A percentile compares a stretch with the other conserved stretches of the same genome.
These are phyloP conservation scores for Nymphalis io DNA, from an alignment of 1,140 invertebrate genomes.

Conservation along the genomic window DNA sequence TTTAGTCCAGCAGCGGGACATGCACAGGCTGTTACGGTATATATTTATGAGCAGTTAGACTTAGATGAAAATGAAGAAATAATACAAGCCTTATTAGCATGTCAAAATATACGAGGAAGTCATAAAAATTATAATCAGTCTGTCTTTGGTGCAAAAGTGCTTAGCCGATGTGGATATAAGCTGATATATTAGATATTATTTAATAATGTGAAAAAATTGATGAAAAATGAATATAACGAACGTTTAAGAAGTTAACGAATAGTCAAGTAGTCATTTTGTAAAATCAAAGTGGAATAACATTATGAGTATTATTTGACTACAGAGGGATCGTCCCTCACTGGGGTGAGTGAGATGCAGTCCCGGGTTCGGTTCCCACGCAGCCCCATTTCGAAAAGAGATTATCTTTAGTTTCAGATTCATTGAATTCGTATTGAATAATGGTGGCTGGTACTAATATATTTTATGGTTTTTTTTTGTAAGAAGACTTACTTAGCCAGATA, in stretches of 20 bases:
- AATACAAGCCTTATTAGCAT: too few species aligned
- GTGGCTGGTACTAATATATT: conserved; percentile 4
- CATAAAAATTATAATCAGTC: too few species aligned
- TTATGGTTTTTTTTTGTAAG: background rate
- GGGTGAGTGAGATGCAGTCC: conserved; percentile 26
- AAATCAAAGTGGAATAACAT: background rate
- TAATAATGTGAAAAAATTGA: too few species aligned
- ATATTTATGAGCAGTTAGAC: too few species aligned
- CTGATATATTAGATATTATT: too few species aligned
- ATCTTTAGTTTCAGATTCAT: conserved; percentile 31
- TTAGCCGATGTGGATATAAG: too few species aligned
- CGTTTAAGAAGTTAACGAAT: background rate
- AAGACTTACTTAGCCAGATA: background rate
- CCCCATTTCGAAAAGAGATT: conserved; percentile 18
- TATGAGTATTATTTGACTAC: background rate
- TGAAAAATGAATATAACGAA: too few species aligned
- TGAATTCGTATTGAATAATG: conserved; percentile 16
- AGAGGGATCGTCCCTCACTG: conserved; percentile 25
- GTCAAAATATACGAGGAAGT: too few species aligned
- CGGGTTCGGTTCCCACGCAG: conserved; percentile 42
- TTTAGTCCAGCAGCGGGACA: too few species aligned
- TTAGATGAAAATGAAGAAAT: too few species aligned
- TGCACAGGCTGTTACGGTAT: too few species aligned
- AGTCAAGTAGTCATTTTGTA: conserved; percentile 4
- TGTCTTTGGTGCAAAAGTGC: too few species aligned